A percentile compares a stretch with the other conserved stretches of the same genome.
phyloP scores from a whole-genome alignment of 2,888 invertebrate genomes.

The Drosophila anomalipes region DNA sequence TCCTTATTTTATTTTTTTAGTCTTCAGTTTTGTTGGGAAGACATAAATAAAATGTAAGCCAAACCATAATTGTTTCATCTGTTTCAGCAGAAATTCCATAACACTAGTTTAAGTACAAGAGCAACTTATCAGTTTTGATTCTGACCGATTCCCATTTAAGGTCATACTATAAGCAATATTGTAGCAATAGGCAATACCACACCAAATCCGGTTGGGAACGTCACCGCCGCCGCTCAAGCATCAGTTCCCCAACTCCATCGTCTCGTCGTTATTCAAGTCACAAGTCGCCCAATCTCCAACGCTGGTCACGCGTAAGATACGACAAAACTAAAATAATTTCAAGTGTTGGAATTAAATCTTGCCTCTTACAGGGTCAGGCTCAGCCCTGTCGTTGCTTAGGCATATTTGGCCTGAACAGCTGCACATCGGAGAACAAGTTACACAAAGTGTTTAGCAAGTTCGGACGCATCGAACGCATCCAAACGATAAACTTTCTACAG shows the following conservation, averaged over 20 bases:
- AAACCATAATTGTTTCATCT: neutral
- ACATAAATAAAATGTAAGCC: slow-evolving; percentile 20
- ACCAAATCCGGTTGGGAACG: slow-evolving; percentile 17
- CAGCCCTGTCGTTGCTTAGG: slow-evolving; percentile 95
- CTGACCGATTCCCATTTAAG: slow-evolving; percentile 46
- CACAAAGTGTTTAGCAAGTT: slow-evolving; percentile 96
- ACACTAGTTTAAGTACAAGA: slow-evolving; percentile 8
- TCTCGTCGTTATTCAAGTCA: slow-evolving; percentile 16
- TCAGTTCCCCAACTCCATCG: neutral
- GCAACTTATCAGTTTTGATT: neutral
- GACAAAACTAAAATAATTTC: neutral
- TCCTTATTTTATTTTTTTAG: slow-evolving; percentile 20
- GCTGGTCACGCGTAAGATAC: slow-evolving; percentile 36
- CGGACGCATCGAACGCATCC: slow-evolving; percentile 95
- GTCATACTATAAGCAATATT: slow-evolving; percentile 86
- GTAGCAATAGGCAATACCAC: slow-evolving; percentile 89
- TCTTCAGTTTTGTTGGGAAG: neutral
- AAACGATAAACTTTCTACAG: slow-evolving; percentile 96
- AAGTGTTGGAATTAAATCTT: neutral
- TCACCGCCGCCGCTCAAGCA: slow-evolving; percentile 9
- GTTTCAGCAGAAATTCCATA: neutral
- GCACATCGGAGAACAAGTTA: slow-evolving; percentile 96
- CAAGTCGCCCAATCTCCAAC: slow-evolving; percentile 24
- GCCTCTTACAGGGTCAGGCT: slow-evolving; percentile 86
- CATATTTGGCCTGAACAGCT: slow-evolving; percentile 96